These are phyloP conservation scores for Grallaria varia DNA, from an alignment of 2,113 vertebrate species.

Conservation along the genomic window DNA sequence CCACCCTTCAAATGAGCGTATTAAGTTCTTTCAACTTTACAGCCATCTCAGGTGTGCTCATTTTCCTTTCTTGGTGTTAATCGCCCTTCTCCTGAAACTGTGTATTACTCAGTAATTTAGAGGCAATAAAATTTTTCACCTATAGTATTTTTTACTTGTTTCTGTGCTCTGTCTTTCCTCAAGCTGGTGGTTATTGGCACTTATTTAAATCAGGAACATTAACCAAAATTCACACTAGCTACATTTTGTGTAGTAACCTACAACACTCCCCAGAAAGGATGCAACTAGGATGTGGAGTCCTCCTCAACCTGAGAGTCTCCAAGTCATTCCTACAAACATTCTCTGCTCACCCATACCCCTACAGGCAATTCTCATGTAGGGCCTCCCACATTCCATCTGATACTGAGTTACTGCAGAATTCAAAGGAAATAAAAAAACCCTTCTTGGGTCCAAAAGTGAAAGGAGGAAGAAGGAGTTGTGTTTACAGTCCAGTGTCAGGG, in stretches of 20 bases:
- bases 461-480: not conserved
- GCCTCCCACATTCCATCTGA: not conserved
- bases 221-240: not conserved
- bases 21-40: not conserved
- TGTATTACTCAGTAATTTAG: not conserved
- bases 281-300: not conserved
- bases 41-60: not conserved
- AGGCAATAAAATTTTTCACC: not conserved
- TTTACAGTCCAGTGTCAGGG: not conserved
- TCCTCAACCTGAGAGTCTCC: not conserved
- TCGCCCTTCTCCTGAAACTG: not conserved
- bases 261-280: not conserved
- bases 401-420: not conserved
- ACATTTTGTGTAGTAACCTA: not conserved
- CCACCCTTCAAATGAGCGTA: not conserved
- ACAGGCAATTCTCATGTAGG: not conserved
- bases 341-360: not conserved
- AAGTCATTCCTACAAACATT: not conserved
- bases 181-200: not conserved
- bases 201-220: not conserved
- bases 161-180: not conserved
- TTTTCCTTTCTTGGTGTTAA: not conserved
- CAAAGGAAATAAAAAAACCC: not conserved
- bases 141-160: not conserved
- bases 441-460: not conserved